Evolutionary conservation across 2,888 invertebrate genomes (phyloP).

Genomic region (Drosophila atroscutellata): DNA sequence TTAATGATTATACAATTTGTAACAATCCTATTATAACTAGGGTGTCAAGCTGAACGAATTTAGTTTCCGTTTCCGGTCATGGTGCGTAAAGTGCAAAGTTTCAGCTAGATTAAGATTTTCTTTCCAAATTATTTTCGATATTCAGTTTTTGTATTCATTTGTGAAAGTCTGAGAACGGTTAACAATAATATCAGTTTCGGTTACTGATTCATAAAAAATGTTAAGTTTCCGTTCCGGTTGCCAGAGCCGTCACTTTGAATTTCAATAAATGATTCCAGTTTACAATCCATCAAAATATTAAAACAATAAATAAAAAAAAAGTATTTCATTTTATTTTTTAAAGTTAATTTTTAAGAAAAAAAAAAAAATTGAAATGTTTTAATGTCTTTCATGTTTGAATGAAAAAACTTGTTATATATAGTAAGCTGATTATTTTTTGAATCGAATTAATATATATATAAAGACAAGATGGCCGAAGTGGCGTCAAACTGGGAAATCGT

Average conservation of each 20-base stretch:
- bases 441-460: too few relatives aligned
- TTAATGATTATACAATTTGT: not conserved
- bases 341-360: too few relatives aligned
- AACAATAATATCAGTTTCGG: not conserved
- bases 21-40: not conserved
- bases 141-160: not conserved
- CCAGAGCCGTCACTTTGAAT: not conserved
- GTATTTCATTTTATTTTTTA: too few relatives aligned
- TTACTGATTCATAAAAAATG: not conserved
- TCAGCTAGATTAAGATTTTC: not conserved
- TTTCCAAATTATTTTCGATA: fast-evolving
- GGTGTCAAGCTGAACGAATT: not conserved
- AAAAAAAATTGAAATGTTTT: too few relatives aligned
- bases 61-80: not conserved
- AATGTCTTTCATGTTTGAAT: too few relatives aligned
- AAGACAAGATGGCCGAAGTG: not conserved
- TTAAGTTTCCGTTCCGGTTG: too few relatives aligned
- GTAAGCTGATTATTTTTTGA: too few relatives aligned
- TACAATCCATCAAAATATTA: too few relatives aligned
- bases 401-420: too few relatives aligned
- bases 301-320: too few relatives aligned
- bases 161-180: not conserved
- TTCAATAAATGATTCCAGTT: not conserved
- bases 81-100: not conserved
- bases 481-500: not conserved